These are phyloP conservation scores for Leptinotarsa defecta DNA, from an alignment of 1,140 invertebrate genomes.

Conservation along the genomic window DNA sequence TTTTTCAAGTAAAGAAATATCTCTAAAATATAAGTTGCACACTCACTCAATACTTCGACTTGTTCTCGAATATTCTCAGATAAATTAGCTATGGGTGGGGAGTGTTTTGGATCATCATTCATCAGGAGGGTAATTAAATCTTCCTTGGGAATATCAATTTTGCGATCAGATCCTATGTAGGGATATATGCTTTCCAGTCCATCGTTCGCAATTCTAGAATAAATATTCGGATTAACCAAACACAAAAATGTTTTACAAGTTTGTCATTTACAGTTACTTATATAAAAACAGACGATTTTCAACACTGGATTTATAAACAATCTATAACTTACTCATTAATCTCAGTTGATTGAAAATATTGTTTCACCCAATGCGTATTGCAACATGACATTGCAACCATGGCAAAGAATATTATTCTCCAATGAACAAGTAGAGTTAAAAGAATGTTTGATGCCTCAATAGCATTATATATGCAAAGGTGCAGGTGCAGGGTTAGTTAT, in stretches of 20 bases:
- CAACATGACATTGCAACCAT: conserved; percentile 1
- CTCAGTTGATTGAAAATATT: neutral
- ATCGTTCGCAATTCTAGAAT: conserved; percentile 71
- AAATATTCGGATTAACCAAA: conserved; percentile 12
- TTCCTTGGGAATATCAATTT: conserved; percentile 71
- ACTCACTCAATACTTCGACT: conserved; percentile 69
- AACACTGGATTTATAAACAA: conserved; percentile 9
- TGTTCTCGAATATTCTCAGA: conserved; percentile 66
- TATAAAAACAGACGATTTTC: neutral
- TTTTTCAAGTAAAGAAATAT: no score
- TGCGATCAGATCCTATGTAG: conserved; percentile 66
- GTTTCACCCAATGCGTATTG: conserved; percentile 14
- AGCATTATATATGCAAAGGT: no score
- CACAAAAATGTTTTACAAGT: neutral
- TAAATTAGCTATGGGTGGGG: conserved; percentile 70
- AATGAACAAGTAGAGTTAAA: no score
- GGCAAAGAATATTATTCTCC: no score
- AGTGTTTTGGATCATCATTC: conserved; percentile 74
- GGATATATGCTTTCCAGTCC: conserved; percentile 70
- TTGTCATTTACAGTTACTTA: neutral
- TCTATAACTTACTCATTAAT: conserved; percentile 16
- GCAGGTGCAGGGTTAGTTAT: no score
- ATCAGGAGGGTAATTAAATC: conserved; percentile 79
- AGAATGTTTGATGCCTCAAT: no score
- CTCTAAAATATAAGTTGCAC: no score